Evolutionary conservation across 2,113 vertebrate species (phyloP).

Genomic region (Terrapene triunguis): DNA sequence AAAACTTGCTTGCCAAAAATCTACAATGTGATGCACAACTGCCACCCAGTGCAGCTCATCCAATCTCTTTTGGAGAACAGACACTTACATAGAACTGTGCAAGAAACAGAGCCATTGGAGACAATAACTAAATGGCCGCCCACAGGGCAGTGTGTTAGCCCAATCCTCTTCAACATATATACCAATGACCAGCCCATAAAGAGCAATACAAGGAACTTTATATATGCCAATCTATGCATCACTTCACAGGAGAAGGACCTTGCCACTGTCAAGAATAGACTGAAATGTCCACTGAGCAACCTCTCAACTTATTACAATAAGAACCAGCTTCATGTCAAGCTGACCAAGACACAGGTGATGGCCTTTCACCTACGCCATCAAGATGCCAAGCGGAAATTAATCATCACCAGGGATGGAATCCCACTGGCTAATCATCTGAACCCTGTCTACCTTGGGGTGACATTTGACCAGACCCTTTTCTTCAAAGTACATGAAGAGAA

Average conservation of each 20-base stretch:
- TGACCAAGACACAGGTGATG: neutral
- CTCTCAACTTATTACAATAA: neutral
- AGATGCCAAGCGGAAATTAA: neutral
- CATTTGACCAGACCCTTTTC: neutral
- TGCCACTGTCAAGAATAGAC: neutral
- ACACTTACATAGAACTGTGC: neutral
- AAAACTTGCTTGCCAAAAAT: conserved; percentile 20
- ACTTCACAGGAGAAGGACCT: neutral
- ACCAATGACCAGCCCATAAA: neutral
- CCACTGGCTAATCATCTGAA: neutral
- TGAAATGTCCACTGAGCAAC: neutral
- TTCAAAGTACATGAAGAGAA: neutral
- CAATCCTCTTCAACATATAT: neutral
- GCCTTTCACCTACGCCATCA: neutral
- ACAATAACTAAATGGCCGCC: neutral
- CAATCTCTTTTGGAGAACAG: neutral
- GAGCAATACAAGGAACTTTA: neutral
- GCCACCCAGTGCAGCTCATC: neutral
- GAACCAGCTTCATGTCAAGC: neutral
- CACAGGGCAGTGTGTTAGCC: neutral
- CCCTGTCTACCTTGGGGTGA: neutral
- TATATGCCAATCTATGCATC: neutral
- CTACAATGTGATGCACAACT: conserved; percentile 19
- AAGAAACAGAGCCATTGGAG: neutral
- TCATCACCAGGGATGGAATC: neutral